A percentile compares a stretch with the other conserved stretches of the same genome.
Conservation (phyloP, 2,113 vertebrate genomes). For the Antigone vipio region DNA sequence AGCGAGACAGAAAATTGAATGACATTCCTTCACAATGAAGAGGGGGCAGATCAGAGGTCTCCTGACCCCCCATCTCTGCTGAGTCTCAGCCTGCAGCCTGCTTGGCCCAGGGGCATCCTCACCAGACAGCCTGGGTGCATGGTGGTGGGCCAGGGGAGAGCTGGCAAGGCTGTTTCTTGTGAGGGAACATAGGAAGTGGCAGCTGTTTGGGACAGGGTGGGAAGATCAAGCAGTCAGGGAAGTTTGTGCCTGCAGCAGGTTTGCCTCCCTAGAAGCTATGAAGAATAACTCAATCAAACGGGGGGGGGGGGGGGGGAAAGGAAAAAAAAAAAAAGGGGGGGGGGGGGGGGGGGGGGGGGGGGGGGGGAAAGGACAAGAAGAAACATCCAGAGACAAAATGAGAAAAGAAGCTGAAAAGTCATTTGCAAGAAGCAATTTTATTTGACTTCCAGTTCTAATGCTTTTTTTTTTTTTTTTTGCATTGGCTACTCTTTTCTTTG, state of each 20-base stretch:
- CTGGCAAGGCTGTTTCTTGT: not conserved
- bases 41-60: not conserved
- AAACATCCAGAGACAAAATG: not conserved
- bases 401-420: not conserved
- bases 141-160: not conserved
- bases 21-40: not conserved
- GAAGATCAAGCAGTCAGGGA: not conserved
- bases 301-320: too few species aligned
- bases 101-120: not conserved
- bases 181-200: not conserved
- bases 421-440: not conserved
- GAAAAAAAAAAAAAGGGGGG: not conserved
- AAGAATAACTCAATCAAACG: not conserved
- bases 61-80: not conserved
- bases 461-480: not conserved
- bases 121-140: not conserved
- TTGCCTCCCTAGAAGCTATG: not conserved
- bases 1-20: not conserved
- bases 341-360: too few species aligned
- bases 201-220: not conserved
- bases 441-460: not conserved
- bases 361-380: not conserved
- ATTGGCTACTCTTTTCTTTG: not conserved
- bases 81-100: not conserved
- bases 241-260: not conserved